Conservation (phyloP, 2,113 vertebrate genomes). For the Apteryx owenii region DNA sequence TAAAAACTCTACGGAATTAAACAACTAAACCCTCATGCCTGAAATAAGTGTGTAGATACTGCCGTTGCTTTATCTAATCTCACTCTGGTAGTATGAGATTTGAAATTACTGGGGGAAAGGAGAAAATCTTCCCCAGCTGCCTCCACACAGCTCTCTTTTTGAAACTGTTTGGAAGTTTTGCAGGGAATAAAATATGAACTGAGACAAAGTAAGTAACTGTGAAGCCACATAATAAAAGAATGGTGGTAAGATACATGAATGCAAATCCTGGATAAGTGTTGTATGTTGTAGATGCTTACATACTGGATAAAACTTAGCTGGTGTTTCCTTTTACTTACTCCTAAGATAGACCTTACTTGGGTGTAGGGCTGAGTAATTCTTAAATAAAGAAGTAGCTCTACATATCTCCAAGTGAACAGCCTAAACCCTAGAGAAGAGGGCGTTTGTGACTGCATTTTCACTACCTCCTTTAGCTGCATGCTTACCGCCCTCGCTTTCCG, state of each 20-base stretch:
- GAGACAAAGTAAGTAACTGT: rapidly evolving
- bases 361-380: rapidly evolving
- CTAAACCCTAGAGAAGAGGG: background rate
- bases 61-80: background rate
- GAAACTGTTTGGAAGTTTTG: background rate
- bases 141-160: rapidly evolving
- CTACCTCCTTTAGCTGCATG: no score
- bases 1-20: background rate
- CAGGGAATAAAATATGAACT: rapidly evolving
- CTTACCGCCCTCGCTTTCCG: no score
- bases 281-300: rapidly evolving
- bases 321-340: rapidly evolving
- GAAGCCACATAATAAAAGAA: no score
- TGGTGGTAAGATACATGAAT: rapidly evolving
- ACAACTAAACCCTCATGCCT: rapidly evolving
- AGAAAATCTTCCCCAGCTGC: background rate
- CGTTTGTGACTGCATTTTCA: no score
- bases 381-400: background rate
- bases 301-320: rapidly evolving
- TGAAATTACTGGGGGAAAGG: background rate
- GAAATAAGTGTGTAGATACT: rapidly evolving
- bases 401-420: background rate
- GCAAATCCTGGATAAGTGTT: rapidly evolving
- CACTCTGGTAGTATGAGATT: rapidly evolving
- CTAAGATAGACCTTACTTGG: rapidly evolving